phyloP scores from a whole-genome alignment of 2,113 vertebrate genomes.

The Oostethus manadensis region DNA sequence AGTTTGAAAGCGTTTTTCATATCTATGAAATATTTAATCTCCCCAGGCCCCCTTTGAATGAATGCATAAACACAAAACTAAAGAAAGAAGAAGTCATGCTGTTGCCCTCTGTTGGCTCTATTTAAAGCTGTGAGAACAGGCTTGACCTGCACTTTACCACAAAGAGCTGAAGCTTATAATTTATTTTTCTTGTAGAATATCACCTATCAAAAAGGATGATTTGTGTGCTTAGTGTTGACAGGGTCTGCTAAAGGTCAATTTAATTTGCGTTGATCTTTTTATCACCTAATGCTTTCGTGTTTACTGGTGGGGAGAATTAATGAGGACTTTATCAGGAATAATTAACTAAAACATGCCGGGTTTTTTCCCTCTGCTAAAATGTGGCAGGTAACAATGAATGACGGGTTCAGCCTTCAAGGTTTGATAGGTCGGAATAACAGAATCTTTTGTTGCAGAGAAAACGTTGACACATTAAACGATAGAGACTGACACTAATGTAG shows the following conservation, averaged over 20 bases:
- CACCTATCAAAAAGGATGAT: not conserved
- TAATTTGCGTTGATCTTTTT: not conserved
- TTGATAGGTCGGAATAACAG: not conserved
- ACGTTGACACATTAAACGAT: not conserved
- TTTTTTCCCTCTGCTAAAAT: not conserved
- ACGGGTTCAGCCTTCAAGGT: conserved; percentile 1
- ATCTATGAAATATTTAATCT: not conserved
- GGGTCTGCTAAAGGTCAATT: conserved; percentile 3
- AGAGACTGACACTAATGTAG: not conserved
- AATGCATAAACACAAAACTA: conserved; percentile 9
- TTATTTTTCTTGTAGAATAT: conserved; percentile 4
- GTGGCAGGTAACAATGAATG: not conserved
- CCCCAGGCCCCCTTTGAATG: conserved; percentile 9
- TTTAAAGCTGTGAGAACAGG: conserved; percentile 15
- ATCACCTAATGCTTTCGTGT: not conserved
- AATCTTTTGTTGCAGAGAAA: not conserved
- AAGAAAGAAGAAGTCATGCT: conserved; percentile 12
- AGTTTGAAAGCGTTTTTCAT: conserved; percentile 4
- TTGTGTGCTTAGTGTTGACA: not conserved
- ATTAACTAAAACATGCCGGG: not conserved
- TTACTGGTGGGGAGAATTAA: not conserved
- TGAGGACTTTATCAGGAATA: not conserved
- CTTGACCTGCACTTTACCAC: conserved; percentile 18
- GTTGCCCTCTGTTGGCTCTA: conserved; percentile 49
- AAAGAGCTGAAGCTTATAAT: not conserved